These are phyloP conservation scores for Philereme vetulata DNA, from an alignment of 2,888 invertebrate genomes.

Conservation along the genomic window DNA sequence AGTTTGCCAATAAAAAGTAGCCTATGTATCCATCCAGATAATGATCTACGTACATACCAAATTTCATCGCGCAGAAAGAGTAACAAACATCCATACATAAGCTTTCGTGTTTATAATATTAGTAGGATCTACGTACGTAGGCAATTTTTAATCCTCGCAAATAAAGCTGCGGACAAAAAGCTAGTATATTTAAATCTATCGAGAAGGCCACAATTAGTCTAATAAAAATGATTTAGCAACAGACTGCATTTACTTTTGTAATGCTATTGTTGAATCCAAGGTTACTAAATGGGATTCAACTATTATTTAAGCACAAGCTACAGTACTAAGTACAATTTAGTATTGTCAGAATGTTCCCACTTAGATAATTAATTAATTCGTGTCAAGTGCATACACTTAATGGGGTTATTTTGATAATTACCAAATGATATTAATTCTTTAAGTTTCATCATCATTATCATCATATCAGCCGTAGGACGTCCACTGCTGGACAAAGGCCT, in stretches of 20 bases:
- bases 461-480: too few species aligned
- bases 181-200: slow-evolving; percentile 1
- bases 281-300: slow-evolving; percentile 38
- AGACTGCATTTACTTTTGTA: slow-evolving; percentile 37
- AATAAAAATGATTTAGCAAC: slow-evolving; percentile 27
- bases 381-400: slow-evolving; percentile 73
- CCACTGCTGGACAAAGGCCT: too few species aligned
- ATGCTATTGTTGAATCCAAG: slow-evolving; percentile 53
- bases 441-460: too few species aligned
- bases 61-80: too few species aligned
- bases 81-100: too few species aligned
- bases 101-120: too few species aligned
- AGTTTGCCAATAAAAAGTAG: too few species aligned
- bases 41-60: too few species aligned
- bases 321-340: slow-evolving; percentile 34
- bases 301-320: slow-evolving; percentile 33
- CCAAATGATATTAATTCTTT: slow-evolving; percentile 53
- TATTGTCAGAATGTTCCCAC: slow-evolving; percentile 72
- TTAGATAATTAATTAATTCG: slow-evolving; percentile 55
- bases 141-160: too few species aligned
- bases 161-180: too few species aligned
- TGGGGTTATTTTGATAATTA: slow-evolving; percentile 54
- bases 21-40: too few species aligned
- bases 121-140: too few species aligned
- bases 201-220: slow-evolving; percentile 13